phyloP scores from a whole-genome alignment of 2,797 vertebrate species.

The Lycodopsis pacificus region DNA sequence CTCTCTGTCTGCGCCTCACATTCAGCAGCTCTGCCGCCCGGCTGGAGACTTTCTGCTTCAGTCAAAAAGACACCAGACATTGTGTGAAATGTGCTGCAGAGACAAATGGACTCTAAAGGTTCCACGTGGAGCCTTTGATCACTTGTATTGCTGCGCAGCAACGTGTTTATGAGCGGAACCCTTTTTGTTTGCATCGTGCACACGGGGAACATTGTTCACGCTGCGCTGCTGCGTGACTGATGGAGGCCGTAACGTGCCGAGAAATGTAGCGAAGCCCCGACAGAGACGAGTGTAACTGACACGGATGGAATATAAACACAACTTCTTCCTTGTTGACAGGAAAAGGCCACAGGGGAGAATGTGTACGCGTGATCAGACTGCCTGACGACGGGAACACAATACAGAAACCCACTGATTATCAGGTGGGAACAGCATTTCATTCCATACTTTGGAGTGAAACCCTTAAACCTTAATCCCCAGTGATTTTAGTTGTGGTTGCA shows the following conservation, averaged over 20 bases:
- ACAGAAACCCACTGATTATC: neutral
- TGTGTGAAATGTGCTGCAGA: too few relatives aligned
- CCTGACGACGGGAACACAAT: neutral
- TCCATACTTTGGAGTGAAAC: neutral
- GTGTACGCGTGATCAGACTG: neutral
- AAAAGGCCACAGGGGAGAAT: too few relatives aligned
- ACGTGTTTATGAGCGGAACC: too few relatives aligned
- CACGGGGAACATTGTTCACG: too few relatives aligned
- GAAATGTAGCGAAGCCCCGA: neutral
- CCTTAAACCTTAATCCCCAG: neutral
- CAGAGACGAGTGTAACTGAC: neutral
- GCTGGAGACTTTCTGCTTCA: too few relatives aligned
- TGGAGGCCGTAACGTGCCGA: neutral
- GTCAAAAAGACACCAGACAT: too few relatives aligned
- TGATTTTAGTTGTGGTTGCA: neutral
- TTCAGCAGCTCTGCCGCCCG: too few relatives aligned
- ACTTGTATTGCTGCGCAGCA: too few relatives aligned
- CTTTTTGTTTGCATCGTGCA: too few relatives aligned
- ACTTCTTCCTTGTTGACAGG: neutral
- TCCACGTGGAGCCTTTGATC: too few relatives aligned
- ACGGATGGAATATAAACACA: neutral
- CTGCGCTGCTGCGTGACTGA: neutral
- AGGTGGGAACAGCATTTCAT: neutral
- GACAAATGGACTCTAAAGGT: too few relatives aligned
- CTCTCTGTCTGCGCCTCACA: too few relatives aligned